Conservation (phyloP, 2,888 invertebrate species). For the Flabesymbios commensalis region DNA sequence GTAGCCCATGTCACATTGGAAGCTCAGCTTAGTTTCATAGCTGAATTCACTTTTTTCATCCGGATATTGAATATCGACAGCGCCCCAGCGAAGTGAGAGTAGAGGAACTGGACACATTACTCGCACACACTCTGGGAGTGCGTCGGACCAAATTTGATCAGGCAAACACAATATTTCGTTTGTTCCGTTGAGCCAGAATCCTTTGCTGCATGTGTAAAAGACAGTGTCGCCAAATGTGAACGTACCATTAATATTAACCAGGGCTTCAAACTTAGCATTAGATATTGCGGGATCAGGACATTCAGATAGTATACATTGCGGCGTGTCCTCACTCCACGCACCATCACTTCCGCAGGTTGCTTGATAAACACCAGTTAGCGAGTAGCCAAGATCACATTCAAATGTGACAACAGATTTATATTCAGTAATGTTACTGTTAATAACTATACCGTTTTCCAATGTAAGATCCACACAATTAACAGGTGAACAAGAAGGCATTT, state of each 20-base stretch:
- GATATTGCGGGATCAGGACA: constrained; percentile 14
- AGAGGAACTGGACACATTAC: constrained; percentile 33
- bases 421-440: not conserved
- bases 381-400: constrained; percentile 17
- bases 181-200: constrained; percentile 11
- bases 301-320: constrained; percentile 13
- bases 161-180: constrained; percentile 1
- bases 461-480: not conserved
- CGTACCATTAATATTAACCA: not conserved
- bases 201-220: constrained; percentile 12
- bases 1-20: constrained; percentile 19
- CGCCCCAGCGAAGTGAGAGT: constrained; percentile 14
- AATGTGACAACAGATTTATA: constrained; percentile 6
- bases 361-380: constrained; percentile 10
- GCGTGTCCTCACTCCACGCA: constrained; percentile 16
- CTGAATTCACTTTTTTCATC: not conserved
- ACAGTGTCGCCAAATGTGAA: constrained; percentile 15
- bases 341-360: constrained; percentile 18
- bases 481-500: constrained; percentile 13
- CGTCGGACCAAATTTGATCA: constrained; percentile 43
- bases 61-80: not conserved
- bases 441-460: not conserved
- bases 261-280: constrained; percentile 15
- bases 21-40: constrained; percentile 17
- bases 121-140: constrained; percentile 44